phyloP scores from a whole-genome alignment of 2,888 invertebrate genomes.

The Calephelis perditalis region DNA sequence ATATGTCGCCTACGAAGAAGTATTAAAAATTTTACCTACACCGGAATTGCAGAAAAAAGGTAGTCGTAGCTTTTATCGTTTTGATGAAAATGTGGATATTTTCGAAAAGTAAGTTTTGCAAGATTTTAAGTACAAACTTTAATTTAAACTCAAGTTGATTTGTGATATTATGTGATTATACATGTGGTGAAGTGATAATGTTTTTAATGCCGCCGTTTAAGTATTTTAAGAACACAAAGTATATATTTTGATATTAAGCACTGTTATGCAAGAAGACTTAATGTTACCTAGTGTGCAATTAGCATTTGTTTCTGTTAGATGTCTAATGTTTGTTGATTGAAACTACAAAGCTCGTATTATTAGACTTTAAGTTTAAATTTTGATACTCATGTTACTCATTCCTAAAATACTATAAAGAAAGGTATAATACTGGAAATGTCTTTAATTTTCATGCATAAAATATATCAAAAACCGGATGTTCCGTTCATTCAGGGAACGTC shows the following conservation, averaged over 20 bases:
- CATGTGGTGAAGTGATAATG: background rate
- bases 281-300: constrained; percentile 9
- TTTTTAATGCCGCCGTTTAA: background rate
- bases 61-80: background rate
- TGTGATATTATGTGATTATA: too few species aligned
- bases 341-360: constrained; percentile 10
- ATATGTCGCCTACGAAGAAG: constrained; percentile 12
- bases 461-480: constrained; percentile 15
- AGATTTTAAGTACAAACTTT: background rate
- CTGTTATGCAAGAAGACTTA: constrained; percentile 8
- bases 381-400: background rate
- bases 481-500: constrained; percentile 18
- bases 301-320: constrained; percentile 4
- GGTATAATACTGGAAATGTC: background rate
- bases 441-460: constrained; percentile 18
- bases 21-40: constrained; percentile 19
- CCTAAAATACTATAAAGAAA: background rate
- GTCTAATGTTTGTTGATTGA: constrained; percentile 13
- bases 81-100: background rate
- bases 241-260: constrained; percentile 1
- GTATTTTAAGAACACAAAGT: background rate
- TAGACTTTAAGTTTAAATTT: background rate
- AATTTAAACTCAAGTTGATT: background rate
- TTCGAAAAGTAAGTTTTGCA: constrained; percentile 16
- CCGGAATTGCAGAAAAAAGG: constrained; percentile 22